These are phyloP conservation scores for Rattus rattus DNA, from an alignment of 2,113 vertebrate genomes.

Conservation along the genomic window DNA sequence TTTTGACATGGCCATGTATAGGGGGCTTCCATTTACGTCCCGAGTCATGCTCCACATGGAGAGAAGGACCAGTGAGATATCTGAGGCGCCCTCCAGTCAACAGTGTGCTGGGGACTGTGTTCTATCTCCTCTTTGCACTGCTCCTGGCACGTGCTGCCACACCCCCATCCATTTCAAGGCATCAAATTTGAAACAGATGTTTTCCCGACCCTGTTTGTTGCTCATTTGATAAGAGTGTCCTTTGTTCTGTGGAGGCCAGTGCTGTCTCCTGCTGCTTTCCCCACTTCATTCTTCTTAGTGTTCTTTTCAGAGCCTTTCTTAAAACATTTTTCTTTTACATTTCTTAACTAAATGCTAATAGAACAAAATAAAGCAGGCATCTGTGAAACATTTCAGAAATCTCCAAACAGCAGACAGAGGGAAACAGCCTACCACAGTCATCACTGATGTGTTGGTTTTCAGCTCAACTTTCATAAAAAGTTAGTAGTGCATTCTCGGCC, in stretches of 20 bases:
- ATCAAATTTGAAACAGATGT: not conserved
- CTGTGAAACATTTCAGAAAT: not conserved
- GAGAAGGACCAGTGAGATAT: not conserved
- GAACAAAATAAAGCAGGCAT: not conserved
- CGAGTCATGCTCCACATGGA: not conserved
- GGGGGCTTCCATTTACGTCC: not conserved
- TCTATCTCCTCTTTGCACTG: slow-evolving; percentile 55
- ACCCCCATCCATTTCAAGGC: slow-evolving; percentile 10
- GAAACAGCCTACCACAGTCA: not conserved
- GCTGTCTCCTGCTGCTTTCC: not conserved
- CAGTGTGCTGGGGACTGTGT: too few species aligned
- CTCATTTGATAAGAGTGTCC: slow-evolving; percentile 58
- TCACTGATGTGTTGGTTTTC: not conserved
- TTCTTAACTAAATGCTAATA: not conserved
- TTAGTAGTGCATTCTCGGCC: not conserved
- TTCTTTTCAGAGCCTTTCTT: not conserved
- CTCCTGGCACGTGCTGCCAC: not conserved
- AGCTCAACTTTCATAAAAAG: not conserved
- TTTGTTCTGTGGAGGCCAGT: not conserved
- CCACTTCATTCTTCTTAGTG: not conserved
- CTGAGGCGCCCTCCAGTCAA: not conserved
- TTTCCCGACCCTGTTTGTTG: not conserved
- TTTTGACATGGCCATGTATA: not conserved
- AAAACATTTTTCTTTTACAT: not conserved
- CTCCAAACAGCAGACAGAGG: not conserved